Evolutionary conservation across 2,113 vertebrate species (phyloP).

Genomic region (Numida meleagris): DNA sequence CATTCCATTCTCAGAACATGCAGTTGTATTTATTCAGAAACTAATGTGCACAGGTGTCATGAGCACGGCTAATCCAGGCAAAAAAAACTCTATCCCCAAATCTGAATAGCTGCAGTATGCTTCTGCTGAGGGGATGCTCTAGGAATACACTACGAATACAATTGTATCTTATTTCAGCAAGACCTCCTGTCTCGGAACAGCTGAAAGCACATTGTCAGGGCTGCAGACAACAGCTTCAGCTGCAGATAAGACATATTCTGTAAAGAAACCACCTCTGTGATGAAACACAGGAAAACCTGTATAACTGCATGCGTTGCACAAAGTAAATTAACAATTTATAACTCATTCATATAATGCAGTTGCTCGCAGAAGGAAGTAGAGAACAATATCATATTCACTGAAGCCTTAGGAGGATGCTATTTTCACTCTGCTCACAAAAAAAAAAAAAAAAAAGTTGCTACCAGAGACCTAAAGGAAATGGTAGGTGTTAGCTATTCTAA

Average conservation of each 20-base stretch:
- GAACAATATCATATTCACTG: neutral
- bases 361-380: neutral
- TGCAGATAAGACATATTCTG: neutral
- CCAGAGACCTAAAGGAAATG: neutral
- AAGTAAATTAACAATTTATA: constrained; percentile 41
- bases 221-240: neutral
- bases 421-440: neutral
- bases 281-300: constrained; percentile 36
- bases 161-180: neutral
- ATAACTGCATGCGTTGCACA: neutral
- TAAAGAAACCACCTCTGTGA: constrained; percentile 3
- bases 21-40: neutral
- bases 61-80: neutral
- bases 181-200: neutral
- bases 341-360: neutral
- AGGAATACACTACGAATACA: neutral
- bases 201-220: neutral
- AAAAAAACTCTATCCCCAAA: neutral
- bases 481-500: neutral
- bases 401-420: neutral
- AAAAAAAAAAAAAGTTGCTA: neutral
- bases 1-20: fast-evolving
- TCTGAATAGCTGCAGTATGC: neutral
- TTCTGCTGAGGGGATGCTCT: neutral
- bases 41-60: neutral